phyloP scores from a whole-genome alignment of 2,113 vertebrate species.

The human region GRCh38 chr6:162536501-162537000 shows the following conservation, averaged over 20 bases:
- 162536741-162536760: not conserved
- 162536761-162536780: not conserved
- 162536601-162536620: rapidly evolving
- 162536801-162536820: not conserved
- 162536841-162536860: not conserved
- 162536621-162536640: too few species aligned
- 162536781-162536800: not conserved
- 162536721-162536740: not conserved
- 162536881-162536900: not conserved
- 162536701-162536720: not conserved
- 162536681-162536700: not conserved
- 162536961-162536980: not conserved
- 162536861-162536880: not conserved
- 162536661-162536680: not conserved
- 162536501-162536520: not conserved
- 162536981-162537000: not conserved
- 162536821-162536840: not conserved
- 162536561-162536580: rapidly evolving
- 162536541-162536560: not conserved
- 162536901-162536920: not conserved
- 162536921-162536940: not conserved
- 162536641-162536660: too few species aligned
- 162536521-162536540: not conserved
- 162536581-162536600: too few species aligned
- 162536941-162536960: not conserved